Evolutionary conservation across 2,113 vertebrate species (phyloP), one percentile per base, ranked within the genome.

Genomic region (Bos indicus): DNA sequence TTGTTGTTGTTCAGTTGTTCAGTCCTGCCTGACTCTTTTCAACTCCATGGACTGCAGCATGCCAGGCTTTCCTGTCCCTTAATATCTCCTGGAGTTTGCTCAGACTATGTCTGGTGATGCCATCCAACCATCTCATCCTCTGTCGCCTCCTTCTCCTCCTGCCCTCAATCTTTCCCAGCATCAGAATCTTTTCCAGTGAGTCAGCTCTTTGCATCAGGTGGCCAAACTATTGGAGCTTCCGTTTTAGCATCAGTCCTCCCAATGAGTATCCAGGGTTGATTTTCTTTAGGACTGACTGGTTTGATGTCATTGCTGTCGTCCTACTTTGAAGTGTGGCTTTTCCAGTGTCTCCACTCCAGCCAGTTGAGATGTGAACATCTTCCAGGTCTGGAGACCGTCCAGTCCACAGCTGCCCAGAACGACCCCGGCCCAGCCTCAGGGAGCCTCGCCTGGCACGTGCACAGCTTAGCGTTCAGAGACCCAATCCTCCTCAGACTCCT

Each of bases 401-500:
- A 0, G 15, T 43, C 59, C 56, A 16, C 81, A 15, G 30, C 40
- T 25, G 26, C 71, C 57, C 40, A 36, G 40, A 3, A 3, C 0
- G 0, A 25, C 4, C 40, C 71, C 30, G 1, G 11, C 36, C 67
- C 17, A 43, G 64, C 57, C 52, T 36, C 11, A 0, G 3, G 28
- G 64, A 52, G 88, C 6, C 28, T 26, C 1, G 1, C 46, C 17
- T 0, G 1, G 60, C 85, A 36, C 7, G 0, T 1, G 13, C 12
- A 36, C 48, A 30, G 64, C 64, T 23, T 15, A 1, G 16, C 0
- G 2, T 25, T 30, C 16, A 28, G 17, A 62, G 33, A 88, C 59
- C 54, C 11, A 7, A 17, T 59, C 60, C 43, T 25, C 17, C 15
- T 7, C 6, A 19, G 54, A 17, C 25, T 51, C 56, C 62, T 2